Evolutionary conservation across 2,888 invertebrate genomes (phyloP), one percentile per base, ranked within the genome.

Genomic region (Drosophila helvetica): DNA sequence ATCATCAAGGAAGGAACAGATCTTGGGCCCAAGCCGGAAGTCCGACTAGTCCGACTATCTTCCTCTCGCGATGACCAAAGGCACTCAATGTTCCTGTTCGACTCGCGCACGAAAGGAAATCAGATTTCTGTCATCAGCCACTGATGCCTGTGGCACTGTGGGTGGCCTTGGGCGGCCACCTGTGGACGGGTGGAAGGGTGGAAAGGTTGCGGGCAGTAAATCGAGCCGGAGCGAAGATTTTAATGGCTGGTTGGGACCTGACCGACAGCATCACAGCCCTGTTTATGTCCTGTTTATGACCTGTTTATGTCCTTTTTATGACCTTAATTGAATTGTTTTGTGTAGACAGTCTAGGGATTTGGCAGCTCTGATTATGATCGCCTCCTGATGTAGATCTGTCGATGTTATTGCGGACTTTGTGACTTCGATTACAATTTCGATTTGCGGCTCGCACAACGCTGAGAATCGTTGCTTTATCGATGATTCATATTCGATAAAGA

Each of bases 321-420:
- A 22, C 22, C 4, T 22, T 22, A 22, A 22, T 22, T 22, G 22
- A 22, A 22, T 22, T 22, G 22, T 22, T 22, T 22, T 22, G 22
- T 22, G 22, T 4, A 22, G 22, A 22, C 22, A 22, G 3, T 97
- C 96, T 76, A 98, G 93, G 38, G 96, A 94, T 91, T 97, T 95
- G 53, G 97, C 96, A 86, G 98, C 96, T 93, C 97, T 97, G 77
- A 96, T 93, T 77, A 98, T 95, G 22, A 97, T 96, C 93, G 98
- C 98, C 92, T 98, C 97, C 75, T 96, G 95, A 76, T 96, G 94
- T 88, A 98, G 93, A 93, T 98, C 97, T 82, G 95, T 95, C 55
- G 96, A 95, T 90, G 98, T 95, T 81, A 97, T 93, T 19, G 19
- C n/a, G n/a, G n/a, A n/a, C n/a, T n/a, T n/a, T n/a, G n/a, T n/a